Evolutionary conservation across 2,888 invertebrate species (phyloP).

Genomic region (Aleiodes testaceus): DNA sequence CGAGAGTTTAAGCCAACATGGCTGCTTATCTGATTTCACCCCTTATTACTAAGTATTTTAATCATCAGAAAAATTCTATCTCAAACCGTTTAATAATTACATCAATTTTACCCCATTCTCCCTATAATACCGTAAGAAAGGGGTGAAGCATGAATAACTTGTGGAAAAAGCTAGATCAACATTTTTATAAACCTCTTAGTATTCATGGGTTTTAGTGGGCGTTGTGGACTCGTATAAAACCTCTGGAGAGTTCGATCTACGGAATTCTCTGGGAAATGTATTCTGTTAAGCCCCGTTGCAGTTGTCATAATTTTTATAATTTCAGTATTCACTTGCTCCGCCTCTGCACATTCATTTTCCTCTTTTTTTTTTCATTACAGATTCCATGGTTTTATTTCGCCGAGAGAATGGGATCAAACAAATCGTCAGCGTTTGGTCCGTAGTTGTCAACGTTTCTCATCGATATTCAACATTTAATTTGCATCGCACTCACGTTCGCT

Average conservation of each 20-base stretch:
- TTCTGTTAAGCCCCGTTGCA: conserved; percentile 25
- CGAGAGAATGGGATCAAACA: conserved; percentile 3
- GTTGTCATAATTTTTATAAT: conserved; percentile 31
- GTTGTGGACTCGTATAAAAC: conserved; percentile 52
- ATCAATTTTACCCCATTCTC: too few relatives aligned
- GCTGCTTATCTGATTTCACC: conserved; percentile 70
- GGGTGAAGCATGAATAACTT: conserved; percentile 38
- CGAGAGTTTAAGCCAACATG: conserved; percentile 69
- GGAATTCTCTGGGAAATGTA: conserved; percentile 16
- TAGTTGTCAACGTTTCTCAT: conserved; percentile 48
- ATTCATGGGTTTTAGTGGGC: conserved; percentile 65
- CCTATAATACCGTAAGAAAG: background rate
- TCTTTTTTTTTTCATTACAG: background rate
- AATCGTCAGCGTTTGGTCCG: conserved; percentile 27
- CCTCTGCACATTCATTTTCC: background rate
- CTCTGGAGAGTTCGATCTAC: conserved; percentile 62
- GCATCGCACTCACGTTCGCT: conserved; percentile 60
- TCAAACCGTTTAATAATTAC: too few relatives aligned
- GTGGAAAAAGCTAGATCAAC: conserved; percentile 69
- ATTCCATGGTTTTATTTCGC: background rate
- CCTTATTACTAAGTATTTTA: conserved; percentile 47
- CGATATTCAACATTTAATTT: conserved; percentile 66
- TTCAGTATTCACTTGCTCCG: conserved; percentile 5
- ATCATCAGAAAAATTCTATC: too few relatives aligned
- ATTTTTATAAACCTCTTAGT: conserved; percentile 72